Conservation (phyloP, 2,888 invertebrate species). For the Drosophila paracracens region DNA sequence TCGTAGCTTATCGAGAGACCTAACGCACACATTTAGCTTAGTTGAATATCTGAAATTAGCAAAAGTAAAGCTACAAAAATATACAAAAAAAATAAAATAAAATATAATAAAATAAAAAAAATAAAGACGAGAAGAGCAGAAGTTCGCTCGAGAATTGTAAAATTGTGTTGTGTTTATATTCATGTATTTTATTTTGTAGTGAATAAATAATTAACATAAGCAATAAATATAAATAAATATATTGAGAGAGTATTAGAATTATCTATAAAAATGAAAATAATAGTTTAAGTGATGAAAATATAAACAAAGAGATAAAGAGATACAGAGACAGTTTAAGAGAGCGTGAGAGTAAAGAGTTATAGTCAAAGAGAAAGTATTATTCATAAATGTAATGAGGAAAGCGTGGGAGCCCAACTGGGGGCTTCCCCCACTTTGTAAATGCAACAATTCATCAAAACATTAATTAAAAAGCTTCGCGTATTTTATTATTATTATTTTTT, state of each 20-base stretch:
- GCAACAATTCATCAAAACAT: slow-evolving; percentile 53
- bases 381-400: slow-evolving; percentile 30
- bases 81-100: slow-evolving; percentile 61
- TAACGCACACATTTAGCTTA: slow-evolving; percentile 70
- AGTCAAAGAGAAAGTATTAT: slow-evolving; percentile 30
- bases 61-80: slow-evolving; percentile 78
- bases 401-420: slow-evolving; percentile 13
- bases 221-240: slow-evolving; percentile 50
- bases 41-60: slow-evolving; percentile 64
- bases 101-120: slow-evolving; percentile 60
- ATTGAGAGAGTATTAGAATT: slow-evolving; percentile 38
- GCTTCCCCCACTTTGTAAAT: slow-evolving; percentile 55
- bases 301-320: slow-evolving; percentile 1
- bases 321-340: not conserved
- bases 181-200: slow-evolving; percentile 53
- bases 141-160: slow-evolving; percentile 52
- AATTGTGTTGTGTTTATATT: slow-evolving; percentile 34
- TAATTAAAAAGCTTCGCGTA: slow-evolving; percentile 44
- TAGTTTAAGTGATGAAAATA: slow-evolving; percentile 11
- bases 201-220: slow-evolving; percentile 59
- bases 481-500: slow-evolving; percentile 1
- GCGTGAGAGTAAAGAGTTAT: slow-evolving; percentile 13
- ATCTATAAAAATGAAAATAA: slow-evolving; percentile 17
- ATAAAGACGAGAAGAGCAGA: slow-evolving; percentile 41
- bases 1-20: slow-evolving; percentile 48